A percentile compares a stretch with the other conserved stretches of the same genome.
Conservation (phyloP, 2,113 vertebrate species). For the Canis aureus region DNA sequence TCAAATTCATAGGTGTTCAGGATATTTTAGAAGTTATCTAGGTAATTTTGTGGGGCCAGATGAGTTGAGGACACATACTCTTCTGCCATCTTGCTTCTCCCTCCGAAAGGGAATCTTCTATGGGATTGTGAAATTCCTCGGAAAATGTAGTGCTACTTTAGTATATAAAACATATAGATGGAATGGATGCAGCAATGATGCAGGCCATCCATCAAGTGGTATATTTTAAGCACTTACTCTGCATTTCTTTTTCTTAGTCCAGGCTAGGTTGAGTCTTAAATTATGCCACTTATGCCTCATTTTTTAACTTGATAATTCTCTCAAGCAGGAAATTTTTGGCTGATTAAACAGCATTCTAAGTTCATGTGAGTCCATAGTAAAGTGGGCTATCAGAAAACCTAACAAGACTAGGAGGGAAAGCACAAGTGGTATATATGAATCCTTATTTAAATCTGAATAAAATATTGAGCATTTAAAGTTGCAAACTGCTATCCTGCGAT, state of each 20-base stretch:
- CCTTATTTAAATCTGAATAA: not conserved
- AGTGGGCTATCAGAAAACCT: slow-evolving; percentile 25
- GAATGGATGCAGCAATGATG: slow-evolving; percentile 51
- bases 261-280: slow-evolving; percentile 52
- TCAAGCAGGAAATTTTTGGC: slow-evolving; percentile 38
- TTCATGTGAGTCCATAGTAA: not conserved
- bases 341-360: slow-evolving; percentile 49
- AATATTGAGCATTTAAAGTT: slow-evolving; percentile 39
- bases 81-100: too few species aligned
- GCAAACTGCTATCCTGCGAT: not conserved
- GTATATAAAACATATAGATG: slow-evolving; percentile 60
- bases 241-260: slow-evolving; percentile 53
- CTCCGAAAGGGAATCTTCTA: slow-evolving; percentile 18
- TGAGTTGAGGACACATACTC: too few species aligned
- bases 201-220: slow-evolving; percentile 52
- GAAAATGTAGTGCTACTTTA: slow-evolving; percentile 60
- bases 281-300: slow-evolving; percentile 46
- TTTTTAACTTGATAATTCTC: slow-evolving; percentile 74
- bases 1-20: too few species aligned
- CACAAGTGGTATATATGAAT: not conserved
- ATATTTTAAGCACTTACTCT: slow-evolving; percentile 62
- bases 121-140: slow-evolving; percentile 59
- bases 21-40: too few species aligned
- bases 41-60: too few species aligned
- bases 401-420: not conserved